Base-by-base conservation (phyloP, 2,113 vertebrate genomes). In the Petromus typicus region DNA sequence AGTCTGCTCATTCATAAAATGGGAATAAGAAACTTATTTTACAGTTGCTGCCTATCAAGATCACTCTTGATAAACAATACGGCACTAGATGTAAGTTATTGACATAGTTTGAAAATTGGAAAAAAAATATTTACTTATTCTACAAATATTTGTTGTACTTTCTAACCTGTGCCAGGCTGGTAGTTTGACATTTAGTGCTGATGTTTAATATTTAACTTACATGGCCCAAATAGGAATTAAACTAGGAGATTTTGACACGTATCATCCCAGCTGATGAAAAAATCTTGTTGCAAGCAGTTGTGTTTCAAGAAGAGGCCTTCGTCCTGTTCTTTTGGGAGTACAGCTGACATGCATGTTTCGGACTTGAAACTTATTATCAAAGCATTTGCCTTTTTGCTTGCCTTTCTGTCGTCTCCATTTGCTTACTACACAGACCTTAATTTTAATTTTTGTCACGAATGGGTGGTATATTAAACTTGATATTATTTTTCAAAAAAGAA, bases 111-210 rank as follows among this genome's bases (percentile, higher is more conserved):
- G 40, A 80, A 81, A 95, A 90, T 1, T 76, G 40, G 34, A 67
- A 69, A 94, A 94, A 80, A 94, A 94, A 80, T 51, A 80, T 32
- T 89, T 87, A 76, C 76, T 84, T 86, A 25, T 80, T 93, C 59
- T 82, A 9, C 34, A 96, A 93, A 67, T 95, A 91, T 96, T 94
- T 95, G 61, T 34, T 95, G 78, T 92, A 82, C 45, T 81, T 90
- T 37, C 43, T 88, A 43, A 88, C 66, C 48, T 64, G 59, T 94
- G 48, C 69, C 34, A 84, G 66, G 56, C 48, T 78, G n/a, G 5
- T 40, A 87, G 69, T 84, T 86, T 86, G 86, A 75, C 57, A 89
- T 73, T 93, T 48, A 69, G 45, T 54, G 30, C 59, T 93, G 13
- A 81, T 23, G 85, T 69, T 92, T 94, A 95, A 84, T 85, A 90